Evolutionary conservation across 2,888 invertebrate genomes (phyloP), one percentile per base, ranked within the genome.

Genomic region (Protophormia terraenovae): DNA sequence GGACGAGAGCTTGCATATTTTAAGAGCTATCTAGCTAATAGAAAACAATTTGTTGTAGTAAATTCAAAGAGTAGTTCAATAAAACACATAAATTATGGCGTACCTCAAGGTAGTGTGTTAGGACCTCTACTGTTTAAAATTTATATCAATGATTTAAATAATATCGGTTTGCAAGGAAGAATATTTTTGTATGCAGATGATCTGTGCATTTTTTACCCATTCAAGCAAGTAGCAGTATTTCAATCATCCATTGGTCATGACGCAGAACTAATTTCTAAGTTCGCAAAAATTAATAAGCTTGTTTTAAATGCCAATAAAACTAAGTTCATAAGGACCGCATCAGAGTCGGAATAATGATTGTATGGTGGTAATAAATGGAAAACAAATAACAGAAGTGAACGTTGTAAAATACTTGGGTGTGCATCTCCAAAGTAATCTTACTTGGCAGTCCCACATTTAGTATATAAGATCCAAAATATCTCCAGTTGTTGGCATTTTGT

Each of bases 1-100:
- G 58, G 55, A 71, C 2, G 50, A 32, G 69, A 69, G 7, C 53
- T 69, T 22, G 69, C 19, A 14, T 69, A 12, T 53, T 14, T 53
- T 14, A 27, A 16, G 12, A 27, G 27, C 27, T 27, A 27, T n/a
- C 27, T 27, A 12, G 12, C 14, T 6, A 53, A 53, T 27, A 55
- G 53, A 24, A 14, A 12, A n/a, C 53, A 55, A 8, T 55, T 27
- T n/a, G 53, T 55, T n/a, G n/a, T 55, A 14, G 27, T 14, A 1
- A 27, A 55, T 27, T 55, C 53, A 14, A 55, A 27, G 7, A 27
- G 53, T 14, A 55, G 27, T 55, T 5, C 19, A 22, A 8, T 50
- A 10, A n/a, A n/a, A n/a, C 6, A 19, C 5, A 19, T 50, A 6
- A 6, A 50, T 6, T 50, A 50, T 50, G 50, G 22, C 3, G 27